A percentile compares a stretch with the other conserved stretches of the same genome.
phyloP scores from a whole-genome alignment of 2,797 vertebrate species.

The Meriones psammophilus region DNA sequence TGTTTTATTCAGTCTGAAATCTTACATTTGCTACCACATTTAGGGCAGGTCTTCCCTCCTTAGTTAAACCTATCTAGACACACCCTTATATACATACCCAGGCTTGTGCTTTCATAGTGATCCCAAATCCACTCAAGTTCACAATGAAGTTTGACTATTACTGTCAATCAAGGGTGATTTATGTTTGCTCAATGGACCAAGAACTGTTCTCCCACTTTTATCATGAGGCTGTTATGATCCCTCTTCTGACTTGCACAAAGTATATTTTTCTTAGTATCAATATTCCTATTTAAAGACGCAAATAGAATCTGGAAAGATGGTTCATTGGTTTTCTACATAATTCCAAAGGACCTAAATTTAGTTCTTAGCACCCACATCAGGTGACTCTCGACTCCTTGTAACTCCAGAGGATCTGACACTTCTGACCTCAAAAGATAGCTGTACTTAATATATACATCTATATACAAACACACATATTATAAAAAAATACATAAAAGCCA shows the following conservation, averaged over 20 bases:
- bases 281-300: constrained; percentile 16
- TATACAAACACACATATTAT: not conserved
- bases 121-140: not conserved
- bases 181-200: constrained; percentile 10
- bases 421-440: not conserved
- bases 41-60: not conserved
- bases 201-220: constrained; percentile 30
- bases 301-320: not conserved
- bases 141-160: not conserved
- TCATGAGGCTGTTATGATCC: not conserved
- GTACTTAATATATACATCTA: not conserved
- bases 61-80: not conserved
- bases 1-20: not conserved
- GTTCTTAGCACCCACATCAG: not conserved
- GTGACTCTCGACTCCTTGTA: not conserved
- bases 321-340: not conserved
- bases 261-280: constrained; percentile 12
- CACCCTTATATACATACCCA: not conserved
- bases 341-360: not conserved
- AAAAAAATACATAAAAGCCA: not conserved
- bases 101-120: not conserved
- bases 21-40: not conserved
- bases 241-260: not conserved
- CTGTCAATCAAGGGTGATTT: not conserved
- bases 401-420: not conserved